Percentiles rank a stretch among this genome's conserved stretches.
Conservation (phyloP, 1,140 invertebrate species). For the Steinernema feltiae region DNA sequence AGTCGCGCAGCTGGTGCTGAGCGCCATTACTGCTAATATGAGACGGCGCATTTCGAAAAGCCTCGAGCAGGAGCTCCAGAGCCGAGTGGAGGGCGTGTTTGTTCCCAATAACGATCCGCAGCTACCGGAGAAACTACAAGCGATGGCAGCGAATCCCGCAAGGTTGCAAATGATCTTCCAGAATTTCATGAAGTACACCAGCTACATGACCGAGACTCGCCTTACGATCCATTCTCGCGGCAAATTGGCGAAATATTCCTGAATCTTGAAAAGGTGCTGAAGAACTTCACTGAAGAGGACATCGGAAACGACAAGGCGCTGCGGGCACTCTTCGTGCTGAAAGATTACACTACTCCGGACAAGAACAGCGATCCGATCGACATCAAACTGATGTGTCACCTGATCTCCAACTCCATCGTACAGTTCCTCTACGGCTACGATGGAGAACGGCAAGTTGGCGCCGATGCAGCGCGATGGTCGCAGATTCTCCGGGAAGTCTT, state of each 20-base stretch:
- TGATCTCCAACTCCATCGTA: background rate
- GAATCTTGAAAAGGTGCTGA: background rate
- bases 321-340: background rate
- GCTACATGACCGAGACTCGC: background rate
- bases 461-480: constrained; percentile 26
- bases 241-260: background rate
- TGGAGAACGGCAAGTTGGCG: background rate
- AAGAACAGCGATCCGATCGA: background rate
- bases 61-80: background rate
- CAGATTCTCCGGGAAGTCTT: constrained; percentile 36
- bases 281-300: background rate
- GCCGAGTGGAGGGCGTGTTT: background rate
- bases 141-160: too few species aligned
- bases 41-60: background rate
- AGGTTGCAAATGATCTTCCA: background rate
- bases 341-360: background rate
- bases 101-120: background rate
- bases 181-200: background rate
- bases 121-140: too few species aligned
- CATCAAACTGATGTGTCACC: background rate
- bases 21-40: background rate
- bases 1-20: background rate
- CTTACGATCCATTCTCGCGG: background rate
- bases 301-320: background rate
- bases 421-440: background rate